Base-by-base conservation (phyloP, 1,140 invertebrate species). In the Arctopsyche grandis region DNA sequence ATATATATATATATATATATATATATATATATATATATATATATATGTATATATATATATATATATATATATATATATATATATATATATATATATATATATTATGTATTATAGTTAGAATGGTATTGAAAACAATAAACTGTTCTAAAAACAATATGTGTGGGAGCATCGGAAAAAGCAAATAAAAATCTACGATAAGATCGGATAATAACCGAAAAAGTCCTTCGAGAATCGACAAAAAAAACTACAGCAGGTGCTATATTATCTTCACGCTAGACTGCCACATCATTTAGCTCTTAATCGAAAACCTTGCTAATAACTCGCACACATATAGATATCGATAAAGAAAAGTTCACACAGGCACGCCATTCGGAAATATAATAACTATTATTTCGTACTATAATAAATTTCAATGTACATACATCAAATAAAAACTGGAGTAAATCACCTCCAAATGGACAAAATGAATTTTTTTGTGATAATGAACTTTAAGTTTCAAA, bases 141-240 rank as follows among this genome's bases (percentile, higher is more conserved):
- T 38, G 7, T 38, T 38, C 29, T 7, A 19, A 19, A 60, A 60
- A 60, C n/a, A 60, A 9, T 0, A 19, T 16, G 56, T 21, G 56
- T 60, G 21, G 19, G 21, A 60, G 56, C 56, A 21, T 9, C 56
- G 19, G 56, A 16, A 60, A 19, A 60, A 60, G 21, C 56, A 60
- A 60, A 60, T 60, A 60, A 60, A 60, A 60, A 60, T 5, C 56
- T 16, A 19, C 16, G 56, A 60, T 60, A 60, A 60, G 56, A 60
- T 60, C 56, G 5, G 56, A 60, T 60, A 60, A 52, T 19, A 19
- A 21, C 7, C 56, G 56, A 60, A 38, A 60, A 60, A 60, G 56
- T 60, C 56, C 9, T 19, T 19, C 16, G 9, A 60, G 16, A 60
- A 60, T 19, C 44, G 10, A 14, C 3, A 52, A n/a, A 19, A 19